phyloP scores from a whole-genome alignment of 2,113 vertebrate species.

The Gnathonemus longibarbis region DNA sequence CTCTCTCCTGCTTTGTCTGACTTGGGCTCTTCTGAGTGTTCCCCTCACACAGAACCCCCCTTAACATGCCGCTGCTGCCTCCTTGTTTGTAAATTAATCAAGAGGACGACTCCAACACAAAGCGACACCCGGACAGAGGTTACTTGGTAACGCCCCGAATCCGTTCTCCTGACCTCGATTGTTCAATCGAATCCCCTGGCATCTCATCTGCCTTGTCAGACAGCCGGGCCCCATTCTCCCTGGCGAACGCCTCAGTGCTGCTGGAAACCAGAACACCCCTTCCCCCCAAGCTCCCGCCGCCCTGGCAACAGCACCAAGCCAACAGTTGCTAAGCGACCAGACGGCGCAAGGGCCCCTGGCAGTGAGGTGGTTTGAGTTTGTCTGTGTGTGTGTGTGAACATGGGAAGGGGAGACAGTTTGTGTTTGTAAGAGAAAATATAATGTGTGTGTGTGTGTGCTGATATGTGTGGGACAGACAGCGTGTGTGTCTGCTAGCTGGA shows the following conservation, averaged over 20 bases:
- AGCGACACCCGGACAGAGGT: slow-evolving; percentile 56
- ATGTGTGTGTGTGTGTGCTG: background rate
- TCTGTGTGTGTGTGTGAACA: slow-evolving; percentile 43
- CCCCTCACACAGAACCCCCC: slow-evolving; percentile 43
- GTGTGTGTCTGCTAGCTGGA: background rate
- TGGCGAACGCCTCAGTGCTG: slow-evolving; percentile 57
- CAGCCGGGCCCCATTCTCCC: slow-evolving; percentile 46
- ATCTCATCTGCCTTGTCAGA: slow-evolving; percentile 39
- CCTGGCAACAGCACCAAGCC: slow-evolving; percentile 66
- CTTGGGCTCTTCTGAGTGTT: slow-evolving; percentile 38
- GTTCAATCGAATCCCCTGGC: slow-evolving; percentile 57
- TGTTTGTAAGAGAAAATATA: slow-evolving; percentile 2
- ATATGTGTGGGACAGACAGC: slow-evolving; percentile 26
- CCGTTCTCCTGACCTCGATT: slow-evolving; percentile 55
- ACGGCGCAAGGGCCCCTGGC: slow-evolving; percentile 59
- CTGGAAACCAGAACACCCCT: slow-evolving; percentile 61
- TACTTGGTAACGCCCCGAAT: slow-evolving; percentile 56
- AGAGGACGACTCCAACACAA: slow-evolving; percentile 54
- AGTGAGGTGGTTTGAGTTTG: slow-evolving; percentile 34
- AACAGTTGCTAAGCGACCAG: slow-evolving; percentile 66
- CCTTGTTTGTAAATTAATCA: slow-evolving; percentile 59
- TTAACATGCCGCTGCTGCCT: slow-evolving; percentile 51
- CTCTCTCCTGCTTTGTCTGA: slow-evolving; percentile 36
- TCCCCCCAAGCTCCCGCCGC: slow-evolving; percentile 44
- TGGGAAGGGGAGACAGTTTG: background rate